Conservation (phyloP, 2,113 vertebrate genomes). For the Nettapus auritus region DNA sequence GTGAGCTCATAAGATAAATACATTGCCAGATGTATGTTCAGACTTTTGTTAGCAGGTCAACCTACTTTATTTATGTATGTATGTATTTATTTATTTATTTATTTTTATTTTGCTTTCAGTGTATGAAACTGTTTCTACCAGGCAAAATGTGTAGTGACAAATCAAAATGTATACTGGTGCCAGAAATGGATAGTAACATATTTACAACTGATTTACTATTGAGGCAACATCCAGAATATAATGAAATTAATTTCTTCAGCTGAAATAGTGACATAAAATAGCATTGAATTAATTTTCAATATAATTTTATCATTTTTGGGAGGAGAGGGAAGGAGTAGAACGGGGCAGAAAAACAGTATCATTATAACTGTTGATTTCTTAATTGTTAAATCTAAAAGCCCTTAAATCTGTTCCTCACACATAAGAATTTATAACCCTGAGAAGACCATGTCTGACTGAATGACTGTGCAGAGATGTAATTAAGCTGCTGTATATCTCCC, state of each 20-base stretch:
- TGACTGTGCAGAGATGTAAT: neutral
- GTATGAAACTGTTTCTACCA: neutral
- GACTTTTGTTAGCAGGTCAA: neutral
- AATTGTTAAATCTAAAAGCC: neutral
- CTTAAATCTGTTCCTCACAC: neutral
- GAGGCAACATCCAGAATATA: neutral
- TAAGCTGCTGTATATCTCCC: neutral
- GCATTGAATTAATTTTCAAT: neutral
- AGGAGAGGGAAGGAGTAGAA: too few species aligned
- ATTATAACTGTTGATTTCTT: neutral
- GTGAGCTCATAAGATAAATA: neutral
- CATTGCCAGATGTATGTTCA: neutral
- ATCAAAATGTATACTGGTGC: neutral
- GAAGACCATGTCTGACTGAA: neutral
- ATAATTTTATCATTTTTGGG: neutral
- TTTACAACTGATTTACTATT: conserved; percentile 8
- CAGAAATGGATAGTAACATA: neutral
- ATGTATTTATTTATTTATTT: neutral
- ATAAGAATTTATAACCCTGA: neutral
- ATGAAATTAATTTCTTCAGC: neutral
- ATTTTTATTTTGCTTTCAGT: neutral
- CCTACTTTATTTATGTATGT: neutral
- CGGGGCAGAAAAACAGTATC: neutral
- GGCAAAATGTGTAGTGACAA: neutral
- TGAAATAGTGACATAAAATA: conserved; percentile 1